Percentiles rank a stretch among this genome's conserved stretches.
These are phyloP conservation scores for Percopsis transmontana DNA, from an alignment of 2,113 vertebrate species.

Conservation along the genomic window DNA sequence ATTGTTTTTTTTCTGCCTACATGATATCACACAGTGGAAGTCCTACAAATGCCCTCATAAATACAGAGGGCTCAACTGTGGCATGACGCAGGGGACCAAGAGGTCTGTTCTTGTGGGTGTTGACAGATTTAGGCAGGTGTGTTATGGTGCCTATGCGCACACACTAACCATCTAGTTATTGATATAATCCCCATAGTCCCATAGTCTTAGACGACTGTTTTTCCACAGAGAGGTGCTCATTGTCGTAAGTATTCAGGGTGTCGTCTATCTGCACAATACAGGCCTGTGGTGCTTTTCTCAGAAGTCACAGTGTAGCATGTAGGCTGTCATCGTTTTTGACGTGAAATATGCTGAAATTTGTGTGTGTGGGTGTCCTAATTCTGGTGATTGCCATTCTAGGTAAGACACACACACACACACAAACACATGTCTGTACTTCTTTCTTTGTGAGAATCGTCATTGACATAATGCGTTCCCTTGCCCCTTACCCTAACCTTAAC, in stretches of 20 bases:
- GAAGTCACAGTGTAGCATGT: background rate
- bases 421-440: too few relatives aligned
- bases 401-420: constrained; percentile 8
- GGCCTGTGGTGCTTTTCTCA: constrained; percentile 14
- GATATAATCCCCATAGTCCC: background rate
- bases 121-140: constrained; percentile 56
- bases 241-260: constrained; percentile 3
- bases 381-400: background rate
- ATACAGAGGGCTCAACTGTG: constrained; percentile 42
- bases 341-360: background rate
- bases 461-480: too few relatives aligned
- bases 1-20: constrained; percentile 39
- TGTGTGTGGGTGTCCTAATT: background rate
- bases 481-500: too few relatives aligned
- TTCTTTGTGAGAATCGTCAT: too few relatives aligned
- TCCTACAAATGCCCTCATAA: constrained; percentile 48
- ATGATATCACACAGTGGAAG: constrained; percentile 16
- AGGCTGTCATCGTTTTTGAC: constrained; percentile 4
- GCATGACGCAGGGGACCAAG: constrained; percentile 47
- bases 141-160: constrained; percentile 19
- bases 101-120: constrained; percentile 46
- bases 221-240: background rate
- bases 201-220: constrained; percentile 23
- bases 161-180: constrained; percentile 7
- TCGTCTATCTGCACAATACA: background rate